Conservation (phyloP, 2,113 vertebrate species). For the Hepsetus odoe region DNA sequence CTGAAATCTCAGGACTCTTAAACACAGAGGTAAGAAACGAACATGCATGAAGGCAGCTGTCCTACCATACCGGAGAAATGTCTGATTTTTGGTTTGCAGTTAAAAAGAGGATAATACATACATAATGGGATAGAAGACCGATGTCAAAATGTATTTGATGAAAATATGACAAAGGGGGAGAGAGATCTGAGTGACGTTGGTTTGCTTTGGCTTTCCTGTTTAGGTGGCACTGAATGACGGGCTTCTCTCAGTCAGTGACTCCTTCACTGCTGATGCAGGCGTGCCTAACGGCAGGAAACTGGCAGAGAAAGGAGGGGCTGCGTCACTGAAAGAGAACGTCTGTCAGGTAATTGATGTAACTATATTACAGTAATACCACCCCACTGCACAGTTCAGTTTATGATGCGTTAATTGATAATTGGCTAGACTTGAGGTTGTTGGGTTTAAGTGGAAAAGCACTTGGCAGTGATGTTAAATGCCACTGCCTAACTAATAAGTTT, state of each 20-base stretch:
- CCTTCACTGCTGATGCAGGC: constrained; percentile 77
- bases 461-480: too few relatives aligned
- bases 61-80: background rate
- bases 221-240: constrained; percentile 50
- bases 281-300: constrained; percentile 78
- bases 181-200: background rate
- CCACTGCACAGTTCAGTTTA: too few relatives aligned
- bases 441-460: too few relatives aligned
- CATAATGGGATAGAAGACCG: too few relatives aligned
- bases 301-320: constrained; percentile 84
- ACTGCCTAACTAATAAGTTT: too few relatives aligned
- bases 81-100: too few relatives aligned
- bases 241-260: constrained; percentile 65
- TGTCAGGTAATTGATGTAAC: constrained; percentile 85
- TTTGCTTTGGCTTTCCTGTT: constrained; percentile 5
- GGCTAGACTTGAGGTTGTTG: too few relatives aligned
- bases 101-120: too few relatives aligned
- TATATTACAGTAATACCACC: too few relatives aligned
- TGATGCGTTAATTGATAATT: too few relatives aligned
- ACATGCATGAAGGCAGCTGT: too few relatives aligned
- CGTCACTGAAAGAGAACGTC: constrained; percentile 94
- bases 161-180: background rate
- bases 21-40: constrained; percentile 66
- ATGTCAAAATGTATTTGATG: too few relatives aligned
- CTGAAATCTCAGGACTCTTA: constrained; percentile 30